Evolutionary conservation across 64 coral and sea anemone genomes (phyloP).

Genomic region (Pocillopora damicornis): DNA sequence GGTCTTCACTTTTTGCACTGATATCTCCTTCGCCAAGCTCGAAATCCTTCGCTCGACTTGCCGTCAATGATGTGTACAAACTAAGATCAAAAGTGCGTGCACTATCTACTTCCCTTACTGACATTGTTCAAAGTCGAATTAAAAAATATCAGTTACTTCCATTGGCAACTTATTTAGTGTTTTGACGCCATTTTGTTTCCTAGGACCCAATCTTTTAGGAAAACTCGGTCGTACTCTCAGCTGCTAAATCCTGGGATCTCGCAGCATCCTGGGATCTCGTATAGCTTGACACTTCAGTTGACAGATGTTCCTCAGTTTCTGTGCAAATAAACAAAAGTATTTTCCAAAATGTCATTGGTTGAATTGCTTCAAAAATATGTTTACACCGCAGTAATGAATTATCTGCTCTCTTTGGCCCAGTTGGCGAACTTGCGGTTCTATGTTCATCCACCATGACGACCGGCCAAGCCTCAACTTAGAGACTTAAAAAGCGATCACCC

Average conservation of each 20-base stretch:
- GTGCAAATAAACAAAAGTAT: neutral
- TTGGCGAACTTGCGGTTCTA: too few relatives aligned
- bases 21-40: conserved; percentile 20
- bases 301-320: neutral
- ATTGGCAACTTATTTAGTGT: neutral
- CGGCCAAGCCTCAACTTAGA: too few relatives aligned
- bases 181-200: neutral
- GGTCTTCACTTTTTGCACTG: conserved; percentile 6
- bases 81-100: conserved; percentile 10
- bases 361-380: neutral
- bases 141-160: neutral
- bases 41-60: conserved; percentile 21
- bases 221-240: too few relatives aligned
- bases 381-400: neutral
- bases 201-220: conserved; percentile 15
- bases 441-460: too few relatives aligned
- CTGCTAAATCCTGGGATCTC: too few relatives aligned
- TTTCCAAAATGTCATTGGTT: neutral
- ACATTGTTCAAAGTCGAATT: neutral
- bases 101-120: conserved; percentile 17
- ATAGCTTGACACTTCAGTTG: neutral
- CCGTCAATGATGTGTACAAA: conserved; percentile 8
- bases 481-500: too few relatives aligned
- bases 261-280: too few relatives aligned
- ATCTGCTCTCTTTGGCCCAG: too few relatives aligned